Conservation (phyloP, 2,888 invertebrate genomes). For the Cantharis nigra region DNA sequence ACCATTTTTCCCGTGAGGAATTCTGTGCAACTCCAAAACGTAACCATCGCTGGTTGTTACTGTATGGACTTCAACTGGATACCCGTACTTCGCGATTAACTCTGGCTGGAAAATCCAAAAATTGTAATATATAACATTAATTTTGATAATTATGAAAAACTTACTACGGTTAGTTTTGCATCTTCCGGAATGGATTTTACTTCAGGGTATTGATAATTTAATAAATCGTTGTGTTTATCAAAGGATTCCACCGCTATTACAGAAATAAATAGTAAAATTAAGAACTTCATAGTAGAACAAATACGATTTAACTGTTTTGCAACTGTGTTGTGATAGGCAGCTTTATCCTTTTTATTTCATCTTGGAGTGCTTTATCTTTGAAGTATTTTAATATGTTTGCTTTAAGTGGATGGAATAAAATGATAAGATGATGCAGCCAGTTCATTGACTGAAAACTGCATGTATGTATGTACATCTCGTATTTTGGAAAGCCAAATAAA, state of each 20-base stretch:
- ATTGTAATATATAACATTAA: not conserved
- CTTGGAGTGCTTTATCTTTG: not conserved
- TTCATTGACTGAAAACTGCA: no score
- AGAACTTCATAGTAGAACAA: not conserved
- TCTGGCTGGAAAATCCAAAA: not conserved
- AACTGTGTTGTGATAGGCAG: not conserved
- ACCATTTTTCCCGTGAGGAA: slow-evolving; percentile 37
- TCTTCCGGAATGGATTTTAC: not conserved
- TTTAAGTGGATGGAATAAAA: not conserved
- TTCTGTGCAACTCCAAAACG: slow-evolving; percentile 52
- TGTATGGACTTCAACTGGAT: slow-evolving; percentile 51
- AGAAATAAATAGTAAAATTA: not conserved
- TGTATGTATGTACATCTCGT: no score
- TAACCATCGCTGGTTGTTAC: slow-evolving; percentile 57
- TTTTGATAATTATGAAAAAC: not conserved
- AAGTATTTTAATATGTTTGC: not conserved
- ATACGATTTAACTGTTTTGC: not conserved
- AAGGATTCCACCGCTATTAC: not conserved
- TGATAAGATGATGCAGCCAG: not conserved
- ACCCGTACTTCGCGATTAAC: slow-evolving; percentile 48
- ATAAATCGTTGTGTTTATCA: no score
- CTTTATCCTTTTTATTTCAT: not conserved
- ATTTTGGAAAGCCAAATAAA: no score
- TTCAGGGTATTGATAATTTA: not conserved
- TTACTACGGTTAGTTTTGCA: not conserved